Base-by-base conservation (phyloP, 2,888 invertebrate species). In the Papilio protenor region DNA sequence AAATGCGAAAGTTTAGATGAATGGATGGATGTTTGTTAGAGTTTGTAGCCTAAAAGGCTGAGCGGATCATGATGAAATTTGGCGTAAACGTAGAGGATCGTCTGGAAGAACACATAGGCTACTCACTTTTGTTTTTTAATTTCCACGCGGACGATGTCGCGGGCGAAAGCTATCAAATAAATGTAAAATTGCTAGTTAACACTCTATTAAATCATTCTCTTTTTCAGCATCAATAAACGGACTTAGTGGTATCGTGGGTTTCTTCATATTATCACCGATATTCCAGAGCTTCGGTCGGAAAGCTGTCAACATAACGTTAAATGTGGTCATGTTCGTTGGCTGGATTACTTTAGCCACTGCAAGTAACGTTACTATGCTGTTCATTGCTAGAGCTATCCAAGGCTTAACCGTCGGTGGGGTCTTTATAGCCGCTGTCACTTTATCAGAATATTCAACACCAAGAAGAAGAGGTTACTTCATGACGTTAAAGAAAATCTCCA, bases 401-500 rank as follows among this genome's bases (percentile, higher is more conserved):
- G 88, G 89, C 0, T 14, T 87, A 1, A 59, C 79, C 1, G 61
- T 83, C 33, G 87, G 87, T 1, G 83, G 83, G 11, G 75, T 85
- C 18, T 86, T 84, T 64, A 84, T 85, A 4, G 79, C 83, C 45
- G 73, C 79, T 5, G 83, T 87, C 12, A 80, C 87, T 0, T 66
- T 87, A 10, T 78, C 83, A 12, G 89, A 89, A 83, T 88, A 87
- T 55, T 78, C 82, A 11, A 82, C 83, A 55, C 84, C 85, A 6
- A 79, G 66, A 57, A 83, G 86, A 66, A 83, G 89, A 79, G 88
- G 87, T 0, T 87, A 85, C 61, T 88, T 87, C 40, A 79, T 83
- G 18, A 83, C 83, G 0, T 72, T 83, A 1, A 85, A 84, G 73
- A 88, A 88, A 77, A 75, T 83, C 0, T 64, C 69, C 0, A 64